phyloP scores from a whole-genome alignment of 2,113 vertebrate species.

The Callipepla californica region DNA sequence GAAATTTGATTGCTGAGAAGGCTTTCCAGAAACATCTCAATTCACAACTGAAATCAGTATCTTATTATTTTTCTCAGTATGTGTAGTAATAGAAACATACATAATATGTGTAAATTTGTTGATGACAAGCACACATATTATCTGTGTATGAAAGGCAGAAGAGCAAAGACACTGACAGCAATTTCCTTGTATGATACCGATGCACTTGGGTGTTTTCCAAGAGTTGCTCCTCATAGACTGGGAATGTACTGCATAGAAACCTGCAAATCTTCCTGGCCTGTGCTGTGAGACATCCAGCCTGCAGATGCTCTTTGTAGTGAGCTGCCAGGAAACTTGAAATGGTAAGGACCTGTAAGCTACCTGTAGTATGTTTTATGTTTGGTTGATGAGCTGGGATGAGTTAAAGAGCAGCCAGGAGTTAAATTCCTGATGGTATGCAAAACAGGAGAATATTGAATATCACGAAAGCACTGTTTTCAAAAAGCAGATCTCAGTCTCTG shows the following conservation, averaged over 20 bases:
- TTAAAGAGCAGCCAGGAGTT: background rate
- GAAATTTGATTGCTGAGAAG: background rate
- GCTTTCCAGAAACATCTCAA: constrained; percentile 11
- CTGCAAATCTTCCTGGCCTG: background rate
- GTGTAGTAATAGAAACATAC: background rate
- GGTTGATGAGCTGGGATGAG: background rate
- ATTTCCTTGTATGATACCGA: background rate
- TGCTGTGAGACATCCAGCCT: background rate
- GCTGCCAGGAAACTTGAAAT: background rate
- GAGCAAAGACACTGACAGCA: background rate
- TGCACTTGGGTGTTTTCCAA: background rate
- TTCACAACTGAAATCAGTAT: background rate
- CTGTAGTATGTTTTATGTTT: background rate
- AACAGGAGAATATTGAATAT: background rate
- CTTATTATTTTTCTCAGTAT: background rate
- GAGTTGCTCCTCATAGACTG: background rate
- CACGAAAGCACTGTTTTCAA: background rate
- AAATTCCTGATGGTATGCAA: background rate
- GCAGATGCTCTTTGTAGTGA: background rate
- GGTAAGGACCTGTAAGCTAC: background rate
- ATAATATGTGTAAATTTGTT: background rate
- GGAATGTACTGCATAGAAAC: fast-evolving
- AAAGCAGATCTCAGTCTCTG: background rate
- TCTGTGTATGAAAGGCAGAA: background rate
- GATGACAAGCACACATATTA: background rate